Conservation (phyloP, 1,140 invertebrate genomes). For the Pogonomyrmex californicus region DNA sequence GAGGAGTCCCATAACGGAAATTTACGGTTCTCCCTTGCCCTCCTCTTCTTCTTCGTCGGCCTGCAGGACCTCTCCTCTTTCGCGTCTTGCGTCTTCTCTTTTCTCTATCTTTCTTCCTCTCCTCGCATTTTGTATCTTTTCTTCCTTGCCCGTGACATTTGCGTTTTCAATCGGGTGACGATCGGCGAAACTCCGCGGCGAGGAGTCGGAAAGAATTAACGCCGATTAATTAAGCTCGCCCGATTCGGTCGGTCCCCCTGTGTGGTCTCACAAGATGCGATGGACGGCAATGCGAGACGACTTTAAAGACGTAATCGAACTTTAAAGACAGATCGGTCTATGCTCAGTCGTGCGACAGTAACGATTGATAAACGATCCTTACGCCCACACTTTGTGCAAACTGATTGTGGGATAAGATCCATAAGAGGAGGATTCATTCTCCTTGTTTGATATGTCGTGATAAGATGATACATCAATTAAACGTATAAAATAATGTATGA, state of each 20-base stretch:
- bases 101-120: slow-evolving; percentile 32
- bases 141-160: slow-evolving; percentile 31
- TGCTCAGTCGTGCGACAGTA: slow-evolving; percentile 41
- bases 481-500: background rate
- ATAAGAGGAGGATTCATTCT: background rate
- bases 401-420: background rate
- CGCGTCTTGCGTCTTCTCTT: background rate
- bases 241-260: slow-evolving; percentile 58
- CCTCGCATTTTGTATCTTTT: slow-evolving; percentile 18
- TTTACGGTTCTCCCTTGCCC: slow-evolving; percentile 74
- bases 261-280: slow-evolving; percentile 62
- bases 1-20: slow-evolving; percentile 79
- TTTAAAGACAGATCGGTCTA: slow-evolving; percentile 57
- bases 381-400: slow-evolving; percentile 59
- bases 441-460: background rate
- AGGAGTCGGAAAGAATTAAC: slow-evolving; percentile 69
- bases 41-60: slow-evolving; percentile 19
- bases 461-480: background rate
- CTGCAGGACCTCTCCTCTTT: slow-evolving; percentile 49
- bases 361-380: slow-evolving; percentile 32
- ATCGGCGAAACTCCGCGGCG: slow-evolving; percentile 24
- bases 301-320: slow-evolving; percentile 36
- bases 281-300: slow-evolving; percentile 19
- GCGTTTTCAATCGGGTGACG: slow-evolving; percentile 43
- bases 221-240: slow-evolving; percentile 72